A percentile compares a stretch with the other conserved stretches of the same genome.
These are phyloP conservation scores for Gymnosoma rotundatum DNA, from an alignment of 2,888 invertebrate genomes.

Conservation along the genomic window DNA sequence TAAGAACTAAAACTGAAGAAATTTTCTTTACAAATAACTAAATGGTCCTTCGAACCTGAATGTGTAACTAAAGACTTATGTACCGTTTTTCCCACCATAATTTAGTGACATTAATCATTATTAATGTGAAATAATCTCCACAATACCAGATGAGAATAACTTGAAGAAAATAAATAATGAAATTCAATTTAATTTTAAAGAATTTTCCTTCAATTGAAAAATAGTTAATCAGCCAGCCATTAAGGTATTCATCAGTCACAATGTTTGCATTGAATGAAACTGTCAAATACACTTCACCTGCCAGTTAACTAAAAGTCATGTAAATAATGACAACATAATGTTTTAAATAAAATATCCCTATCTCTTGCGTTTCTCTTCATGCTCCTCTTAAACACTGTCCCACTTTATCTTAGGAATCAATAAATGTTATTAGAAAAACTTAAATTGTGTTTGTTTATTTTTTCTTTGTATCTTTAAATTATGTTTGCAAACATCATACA, in stretches of 20 bases:
- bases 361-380: not conserved
- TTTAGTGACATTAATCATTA: not conserved
- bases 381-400: not conserved
- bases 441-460: not conserved
- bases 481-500: constrained; percentile 2
- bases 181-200: not conserved
- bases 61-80: too few species aligned
- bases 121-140: not conserved
- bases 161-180: not conserved
- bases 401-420: constrained; percentile 10
- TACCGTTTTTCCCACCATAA: not conserved
- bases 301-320: constrained; percentile 50
- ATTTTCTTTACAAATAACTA: too few species aligned
- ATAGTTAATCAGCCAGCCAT: constrained; percentile 6
- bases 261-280: constrained; percentile 45
- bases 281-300: constrained; percentile 58
- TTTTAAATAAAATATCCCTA: constrained; percentile 62
- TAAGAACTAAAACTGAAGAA: too few species aligned
- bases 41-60: too few species aligned
- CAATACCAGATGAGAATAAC: not conserved
- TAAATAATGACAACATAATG: constrained; percentile 60
- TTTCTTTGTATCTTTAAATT: not conserved
- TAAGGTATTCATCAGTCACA: constrained; percentile 29
- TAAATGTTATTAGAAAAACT: constrained; percentile 13
- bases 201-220: not conserved